Base-by-base conservation (phyloP, 1,140 invertebrate species). In the Aphidius gifuensis region DNA sequence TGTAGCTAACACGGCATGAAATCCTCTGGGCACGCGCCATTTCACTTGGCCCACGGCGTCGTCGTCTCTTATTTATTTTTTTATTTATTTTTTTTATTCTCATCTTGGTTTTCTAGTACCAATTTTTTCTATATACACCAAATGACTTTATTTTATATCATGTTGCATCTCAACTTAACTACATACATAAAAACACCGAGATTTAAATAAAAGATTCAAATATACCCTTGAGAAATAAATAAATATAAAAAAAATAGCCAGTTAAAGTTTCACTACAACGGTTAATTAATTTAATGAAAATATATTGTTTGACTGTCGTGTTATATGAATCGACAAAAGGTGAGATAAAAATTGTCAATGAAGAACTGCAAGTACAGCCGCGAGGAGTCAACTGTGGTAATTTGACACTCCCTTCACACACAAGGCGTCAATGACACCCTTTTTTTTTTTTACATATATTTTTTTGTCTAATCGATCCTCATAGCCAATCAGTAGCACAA, bases 331-430 rank as follows among this genome's bases (percentile, higher is more conserved):
- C 4, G 2, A 43, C 38, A 67, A 63, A 60, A 58, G 64, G 63
- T 64, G 58, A 49, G 62, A 69, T 68, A 71, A 64, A 69, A 78
- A 74, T 74, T 77, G 73, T 75, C 75, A 79, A 77, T 64, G 75
- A 79, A 78, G 76, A 77, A 77, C 75, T 74, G 70, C 73, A 75
- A 78, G 75, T 77, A 74, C 71, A 58, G 65, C 62, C 66, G 68
- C 68, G 66, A 70, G 71, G 59, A 64, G 51, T 58, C 40, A 40
- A 45, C 64, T 68, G 62, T 58, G 64, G 68, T 71, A 72, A 72
- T 53, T 60, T 61, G 60, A 74, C 68, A 66, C 60, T 62, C 53
- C 65, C 61, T 16, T 46, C 50, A 50, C 66, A 47, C 57, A 61
- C 66, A 70, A 71, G 72, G 67, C 72, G 77, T 77, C 70, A 76